Evolutionary conservation across 2,113 vertebrate species (phyloP).

Genomic region (Protobothrops mucrosquamatus): DNA sequence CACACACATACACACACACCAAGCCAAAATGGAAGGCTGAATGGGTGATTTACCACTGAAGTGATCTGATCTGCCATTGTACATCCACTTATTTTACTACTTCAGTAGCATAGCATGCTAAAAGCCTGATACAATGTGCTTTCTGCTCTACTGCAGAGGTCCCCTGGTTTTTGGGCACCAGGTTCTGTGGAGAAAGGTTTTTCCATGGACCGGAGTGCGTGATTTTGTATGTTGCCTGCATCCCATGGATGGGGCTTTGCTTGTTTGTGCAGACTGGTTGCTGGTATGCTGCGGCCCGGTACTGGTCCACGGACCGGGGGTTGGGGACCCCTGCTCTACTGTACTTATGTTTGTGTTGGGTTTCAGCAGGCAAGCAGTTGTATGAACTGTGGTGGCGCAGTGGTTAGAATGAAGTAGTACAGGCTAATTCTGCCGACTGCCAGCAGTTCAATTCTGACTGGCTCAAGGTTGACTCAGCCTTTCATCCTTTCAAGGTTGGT

Average conservation of each 20-base stretch:
- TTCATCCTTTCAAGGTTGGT: neutral
- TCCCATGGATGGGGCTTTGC: too few species aligned
- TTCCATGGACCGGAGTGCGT: too few species aligned
- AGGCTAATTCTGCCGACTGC: neutral
- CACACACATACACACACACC: neutral
- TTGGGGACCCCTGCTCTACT: neutral
- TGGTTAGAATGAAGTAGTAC: neutral
- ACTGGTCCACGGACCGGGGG: too few species aligned
- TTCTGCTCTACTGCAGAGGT: neutral
- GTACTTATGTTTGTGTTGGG: neutral
- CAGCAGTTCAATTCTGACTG: neutral
- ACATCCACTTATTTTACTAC: neutral
- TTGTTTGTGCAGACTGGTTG: too few species aligned
- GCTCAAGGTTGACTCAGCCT: neutral
- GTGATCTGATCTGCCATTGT: neutral
- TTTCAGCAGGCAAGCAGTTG: neutral
- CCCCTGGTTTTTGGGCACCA: too few species aligned
- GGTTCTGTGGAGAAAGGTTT: too few species aligned
- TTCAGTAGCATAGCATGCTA: neutral
- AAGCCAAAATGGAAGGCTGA: neutral
- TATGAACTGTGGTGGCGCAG: neutral
- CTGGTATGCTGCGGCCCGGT: too few species aligned
- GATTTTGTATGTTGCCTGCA: too few species aligned
- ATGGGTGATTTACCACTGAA: too few species aligned
- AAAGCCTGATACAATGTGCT: neutral